Conservation (phyloP, 2,797 vertebrate genomes). For the Falco biarmicus region DNA sequence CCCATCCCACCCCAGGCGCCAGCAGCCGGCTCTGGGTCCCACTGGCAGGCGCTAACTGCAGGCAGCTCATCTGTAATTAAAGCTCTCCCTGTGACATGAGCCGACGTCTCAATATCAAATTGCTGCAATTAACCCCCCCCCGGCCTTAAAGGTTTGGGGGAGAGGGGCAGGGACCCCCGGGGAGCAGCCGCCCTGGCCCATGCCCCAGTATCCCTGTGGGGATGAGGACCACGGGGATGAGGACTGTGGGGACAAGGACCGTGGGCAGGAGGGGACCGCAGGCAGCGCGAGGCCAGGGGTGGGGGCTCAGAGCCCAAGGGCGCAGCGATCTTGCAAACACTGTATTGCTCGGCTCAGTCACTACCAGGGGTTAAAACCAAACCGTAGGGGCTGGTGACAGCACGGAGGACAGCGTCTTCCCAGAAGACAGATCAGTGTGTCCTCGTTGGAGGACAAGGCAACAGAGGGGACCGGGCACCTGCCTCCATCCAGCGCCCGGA, state of each 20-base stretch:
- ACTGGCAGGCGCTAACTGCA: background rate
- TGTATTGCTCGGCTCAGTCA: slow-evolving; percentile 59
- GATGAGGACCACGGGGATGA: background rate
- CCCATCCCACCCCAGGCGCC: background rate
- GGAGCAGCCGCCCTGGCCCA: rapidly evolving
- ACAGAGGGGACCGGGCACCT: background rate
- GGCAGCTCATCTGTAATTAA: slow-evolving; percentile 15
- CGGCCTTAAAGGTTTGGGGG: background rate
- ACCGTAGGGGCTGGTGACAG: background rate
- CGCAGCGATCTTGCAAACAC: slow-evolving; percentile 9
- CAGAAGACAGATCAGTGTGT: slow-evolving; percentile 62
- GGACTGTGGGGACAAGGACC: background rate
- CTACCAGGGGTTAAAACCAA: slow-evolving; percentile 46
- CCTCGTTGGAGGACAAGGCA: slow-evolving; percentile 38
- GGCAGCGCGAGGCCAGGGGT: background rate
- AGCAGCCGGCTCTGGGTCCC: background rate
- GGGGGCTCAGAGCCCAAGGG: background rate
- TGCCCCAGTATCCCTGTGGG: background rate
- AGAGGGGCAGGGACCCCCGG: background rate
- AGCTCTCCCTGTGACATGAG: slow-evolving; percentile 15
- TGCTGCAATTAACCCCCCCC: background rate
- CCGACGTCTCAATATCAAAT: slow-evolving; percentile 28
- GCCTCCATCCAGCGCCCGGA: background rate
- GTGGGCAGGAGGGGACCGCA: background rate
- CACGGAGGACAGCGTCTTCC: slow-evolving; percentile 36